These are phyloP conservation scores for Ooceraea biroi DNA, from an alignment of 1,140 invertebrate genomes.

Conservation along the genomic window DNA sequence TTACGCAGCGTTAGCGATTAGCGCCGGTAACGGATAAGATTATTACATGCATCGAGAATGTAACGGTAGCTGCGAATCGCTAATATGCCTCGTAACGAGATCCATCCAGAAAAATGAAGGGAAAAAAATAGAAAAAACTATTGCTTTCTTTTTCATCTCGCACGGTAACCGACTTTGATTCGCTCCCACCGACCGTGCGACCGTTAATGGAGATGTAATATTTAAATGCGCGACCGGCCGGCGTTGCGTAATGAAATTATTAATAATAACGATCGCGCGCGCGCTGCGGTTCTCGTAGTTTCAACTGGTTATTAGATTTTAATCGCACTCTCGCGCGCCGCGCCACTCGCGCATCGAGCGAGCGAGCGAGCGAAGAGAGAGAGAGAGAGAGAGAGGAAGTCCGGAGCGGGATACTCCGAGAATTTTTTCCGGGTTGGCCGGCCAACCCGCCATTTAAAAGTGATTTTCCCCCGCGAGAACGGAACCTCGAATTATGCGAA, in stretches of 20 bases:
- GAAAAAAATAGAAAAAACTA: constrained; percentile 45
- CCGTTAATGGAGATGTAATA: constrained; percentile 62
- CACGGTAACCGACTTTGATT: constrained; percentile 58
- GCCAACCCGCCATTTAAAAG: constrained; percentile 67
- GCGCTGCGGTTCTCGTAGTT: constrained; percentile 60
- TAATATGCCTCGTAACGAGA: constrained; percentile 50
- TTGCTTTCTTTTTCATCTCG: constrained; percentile 13
- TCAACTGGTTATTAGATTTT: constrained; percentile 64
- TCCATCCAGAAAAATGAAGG: constrained; percentile 4
- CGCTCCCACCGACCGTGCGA: constrained; percentile 49
- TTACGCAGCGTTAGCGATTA: constrained; percentile 11
- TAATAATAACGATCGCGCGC: constrained; percentile 63
- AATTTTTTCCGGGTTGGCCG: constrained; percentile 47
- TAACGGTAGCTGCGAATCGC: constrained; percentile 46
- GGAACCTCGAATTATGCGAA: constrained; percentile 80
- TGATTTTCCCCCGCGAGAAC: constrained; percentile 74
- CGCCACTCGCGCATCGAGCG: constrained; percentile 1
- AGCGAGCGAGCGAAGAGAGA: too few species aligned
- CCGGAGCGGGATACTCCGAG: constrained; percentile 42
- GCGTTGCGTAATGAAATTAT: constrained; percentile 62
- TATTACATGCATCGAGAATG: constrained; percentile 38
- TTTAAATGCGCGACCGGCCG: constrained; percentile 59
- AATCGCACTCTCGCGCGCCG: constrained; percentile 21
- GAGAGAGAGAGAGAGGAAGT: constrained; percentile 33
- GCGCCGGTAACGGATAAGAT: constrained; percentile 41